Base-by-base conservation (phyloP, 2,797 vertebrate species). In the Dicrostonyx torquatus region DNA sequence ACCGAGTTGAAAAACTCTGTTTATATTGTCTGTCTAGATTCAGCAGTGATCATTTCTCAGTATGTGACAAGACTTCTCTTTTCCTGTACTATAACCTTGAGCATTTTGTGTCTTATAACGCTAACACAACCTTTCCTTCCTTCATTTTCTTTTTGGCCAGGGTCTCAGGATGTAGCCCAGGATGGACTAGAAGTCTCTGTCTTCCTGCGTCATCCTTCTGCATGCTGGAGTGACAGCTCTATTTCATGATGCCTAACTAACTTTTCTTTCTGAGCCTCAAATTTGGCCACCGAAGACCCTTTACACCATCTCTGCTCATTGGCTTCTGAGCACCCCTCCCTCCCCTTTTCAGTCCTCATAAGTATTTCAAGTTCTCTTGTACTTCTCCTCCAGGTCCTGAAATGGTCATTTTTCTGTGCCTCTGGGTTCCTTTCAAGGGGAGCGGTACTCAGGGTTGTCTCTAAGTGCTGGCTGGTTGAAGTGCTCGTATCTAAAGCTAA, bases 181-280 rank as follows among this genome's bases (percentile, higher is more conserved):
- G 5, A 20, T 87, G 50, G n/a, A 26, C 84, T 45, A 29, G 37
- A 24, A 14, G 29, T 45, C 66, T 31, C 86, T 43, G 15, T 73
- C 26, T 45, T 75, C 2, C 37, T 5, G 0, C 6, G 6, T n/a
- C 7, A 6, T 45, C 55, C 29, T 60, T 40, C 18, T 1, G 60
- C 0, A 0, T 2, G 29, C 40, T 62, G 40, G 68, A 34, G 60
- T 24, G 29, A 76, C 55, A 45, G 40, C 29, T n/a, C 17, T 48
- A 45, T 43, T 75, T 75, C 43, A 29, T 29, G 40, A 64, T 48
- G 31, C 14, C 31, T 2, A 26, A 34, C 40, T 26, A 68, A 24
- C 82, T 90, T 87, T 93, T 45, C 18, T 50, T 87, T 89, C 60
- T 60, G n/a, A 9, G 58, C 26, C 20, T 90, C 53, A 64, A 13